These are phyloP conservation scores for Idaea straminata DNA, from an alignment of 2,888 invertebrate species.

Conservation along the genomic window DNA sequence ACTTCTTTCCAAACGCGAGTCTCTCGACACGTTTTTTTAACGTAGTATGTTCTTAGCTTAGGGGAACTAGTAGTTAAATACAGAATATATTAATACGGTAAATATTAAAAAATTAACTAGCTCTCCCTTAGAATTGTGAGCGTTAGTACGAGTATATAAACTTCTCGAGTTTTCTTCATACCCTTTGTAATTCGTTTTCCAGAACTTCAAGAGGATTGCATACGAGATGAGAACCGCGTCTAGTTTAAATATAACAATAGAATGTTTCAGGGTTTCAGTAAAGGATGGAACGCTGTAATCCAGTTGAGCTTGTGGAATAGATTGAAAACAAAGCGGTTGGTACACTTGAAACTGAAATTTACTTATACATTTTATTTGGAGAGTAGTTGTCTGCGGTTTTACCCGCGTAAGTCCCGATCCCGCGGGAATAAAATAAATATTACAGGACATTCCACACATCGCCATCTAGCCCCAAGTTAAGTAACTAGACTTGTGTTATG, in stretches of 20 bases:
- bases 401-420: too few species aligned
- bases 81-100: too few species aligned
- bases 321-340: background rate
- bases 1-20: too few species aligned
- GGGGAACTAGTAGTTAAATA: too few species aligned
- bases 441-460: too few species aligned
- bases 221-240: background rate
- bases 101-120: background rate
- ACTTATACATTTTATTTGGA: background rate
- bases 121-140: background rate
- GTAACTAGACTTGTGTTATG: too few species aligned
- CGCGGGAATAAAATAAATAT: too few species aligned
- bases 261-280: background rate
- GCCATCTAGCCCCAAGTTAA: too few species aligned
- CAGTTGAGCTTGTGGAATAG: background rate
- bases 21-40: too few species aligned
- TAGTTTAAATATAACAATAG: background rate
- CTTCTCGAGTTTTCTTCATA: background rate
- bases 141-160: background rate
- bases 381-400: too few species aligned
- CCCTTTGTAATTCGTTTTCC: background rate
- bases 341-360: background rate
- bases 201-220: background rate
- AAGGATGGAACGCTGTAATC: background rate
- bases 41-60: too few species aligned